A percentile compares a stretch with the other conserved stretches of the same genome.
These are phyloP conservation scores for Spheniscus mendiculus DNA, from an alignment of 2,113 vertebrate genomes.

Conservation along the genomic window DNA sequence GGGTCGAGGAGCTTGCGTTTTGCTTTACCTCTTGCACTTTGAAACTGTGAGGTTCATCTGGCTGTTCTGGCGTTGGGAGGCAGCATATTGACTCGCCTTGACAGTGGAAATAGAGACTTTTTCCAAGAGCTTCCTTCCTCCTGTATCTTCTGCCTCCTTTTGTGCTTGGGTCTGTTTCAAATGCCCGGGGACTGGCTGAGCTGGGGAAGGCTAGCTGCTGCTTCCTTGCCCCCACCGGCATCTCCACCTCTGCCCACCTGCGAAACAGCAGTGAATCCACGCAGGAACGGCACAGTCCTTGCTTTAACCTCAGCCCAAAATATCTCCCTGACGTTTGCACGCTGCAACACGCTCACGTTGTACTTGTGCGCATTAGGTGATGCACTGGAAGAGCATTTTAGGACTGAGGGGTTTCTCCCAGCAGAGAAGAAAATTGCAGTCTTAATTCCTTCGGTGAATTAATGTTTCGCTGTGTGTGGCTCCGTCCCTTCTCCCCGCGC, in stretches of 20 bases:
- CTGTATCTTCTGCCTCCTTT: fast-evolving
- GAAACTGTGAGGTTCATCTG: neutral
- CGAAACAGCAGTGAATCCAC: neutral
- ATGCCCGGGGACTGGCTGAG: fast-evolving
- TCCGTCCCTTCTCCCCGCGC: neutral
- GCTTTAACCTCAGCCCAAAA: neutral
- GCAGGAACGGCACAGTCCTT: neutral
- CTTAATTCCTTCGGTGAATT: neutral
- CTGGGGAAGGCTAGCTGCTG: fast-evolving
- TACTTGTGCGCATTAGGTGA: neutral
- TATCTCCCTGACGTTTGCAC: neutral
- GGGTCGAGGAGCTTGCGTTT: neutral
- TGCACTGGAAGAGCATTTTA: neutral
- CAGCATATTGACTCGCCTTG: fast-evolving
- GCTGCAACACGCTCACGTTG: fast-evolving
- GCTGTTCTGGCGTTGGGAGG: fast-evolving
- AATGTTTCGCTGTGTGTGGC: neutral
- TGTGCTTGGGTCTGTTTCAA: neutral
- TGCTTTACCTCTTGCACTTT: neutral
- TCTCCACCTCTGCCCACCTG: neutral
- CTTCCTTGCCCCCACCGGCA: neutral
- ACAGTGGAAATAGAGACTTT: neutral
- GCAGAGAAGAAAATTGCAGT: neutral
- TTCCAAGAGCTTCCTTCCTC: neutral
- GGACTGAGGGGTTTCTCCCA: neutral